phyloP scores from a whole-genome alignment of 2,888 invertebrate species.

The Scrobipalpa costella region DNA sequence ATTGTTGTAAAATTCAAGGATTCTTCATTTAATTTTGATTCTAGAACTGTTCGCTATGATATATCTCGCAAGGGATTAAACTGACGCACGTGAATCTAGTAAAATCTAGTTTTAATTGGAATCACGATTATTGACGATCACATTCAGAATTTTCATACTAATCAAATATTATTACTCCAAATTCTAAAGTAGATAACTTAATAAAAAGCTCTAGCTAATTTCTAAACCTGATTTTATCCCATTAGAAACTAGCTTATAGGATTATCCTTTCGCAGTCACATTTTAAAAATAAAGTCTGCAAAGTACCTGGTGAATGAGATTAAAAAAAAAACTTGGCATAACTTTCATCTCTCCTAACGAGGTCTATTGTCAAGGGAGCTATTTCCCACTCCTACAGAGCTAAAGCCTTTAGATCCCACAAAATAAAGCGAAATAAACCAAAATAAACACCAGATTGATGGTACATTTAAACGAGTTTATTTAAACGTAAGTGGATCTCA shows the following conservation, averaged over 20 bases:
- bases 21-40: too few relatives aligned
- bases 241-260: not conserved
- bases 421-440: conserved; percentile 26
- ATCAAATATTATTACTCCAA: too few relatives aligned
- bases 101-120: too few relatives aligned
- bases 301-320: conserved; percentile 2
- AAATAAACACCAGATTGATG: conserved; percentile 28
- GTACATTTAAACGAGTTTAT: conserved; percentile 24
- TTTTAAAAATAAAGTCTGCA: conserved; percentile 10
- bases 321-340: conserved; percentile 40
- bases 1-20: too few relatives aligned
- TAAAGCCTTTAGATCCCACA: conserved; percentile 24
- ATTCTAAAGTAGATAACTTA: too few relatives aligned
- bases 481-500: conserved; percentile 11
- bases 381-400: conserved; percentile 20
- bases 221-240: not conserved
- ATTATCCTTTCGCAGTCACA: not conserved
- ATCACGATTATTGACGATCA: too few relatives aligned
- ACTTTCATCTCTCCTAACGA: conserved; percentile 49
- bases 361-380: conserved; percentile 47
- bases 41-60: too few relatives aligned
- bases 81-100: too few relatives aligned
- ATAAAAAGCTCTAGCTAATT: not conserved
- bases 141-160: too few relatives aligned
- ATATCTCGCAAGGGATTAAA: too few relatives aligned